Evolutionary conservation across 30 jellyfish, hydroid and myxozoan species (phyloP).

Genomic region (Clytia hemisphaerica): DNA sequence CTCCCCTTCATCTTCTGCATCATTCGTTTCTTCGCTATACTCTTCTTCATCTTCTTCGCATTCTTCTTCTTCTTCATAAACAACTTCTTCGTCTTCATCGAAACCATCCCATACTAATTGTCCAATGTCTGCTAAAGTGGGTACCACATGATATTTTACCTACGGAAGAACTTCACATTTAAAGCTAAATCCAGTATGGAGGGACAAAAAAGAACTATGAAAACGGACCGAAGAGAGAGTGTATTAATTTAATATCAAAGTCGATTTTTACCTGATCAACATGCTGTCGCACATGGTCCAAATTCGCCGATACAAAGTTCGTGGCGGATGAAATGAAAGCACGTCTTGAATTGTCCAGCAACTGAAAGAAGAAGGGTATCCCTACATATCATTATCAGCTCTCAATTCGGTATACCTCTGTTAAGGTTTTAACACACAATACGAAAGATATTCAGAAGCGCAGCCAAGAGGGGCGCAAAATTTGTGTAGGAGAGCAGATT

Average conservation of each 20-base stretch:
- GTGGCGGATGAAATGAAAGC: constrained; percentile 17
- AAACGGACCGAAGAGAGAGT: too few species aligned
- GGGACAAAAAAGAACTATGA: too few species aligned
- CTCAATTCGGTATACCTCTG: not conserved
- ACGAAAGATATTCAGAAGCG: too few species aligned
- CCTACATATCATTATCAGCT: not conserved
- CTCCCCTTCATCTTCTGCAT: too few species aligned
- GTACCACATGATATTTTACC: constrained; percentile 37
- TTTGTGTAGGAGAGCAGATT: too few species aligned
- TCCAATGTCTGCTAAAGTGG: constrained; percentile 77
- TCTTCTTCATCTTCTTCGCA: constrained; percentile 5
- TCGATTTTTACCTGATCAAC: constrained; percentile 37
- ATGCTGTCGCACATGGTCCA: constrained; percentile 41
- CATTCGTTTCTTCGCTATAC: too few species aligned
- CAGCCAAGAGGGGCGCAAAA: too few species aligned
- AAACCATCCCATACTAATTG: constrained; percentile 57
- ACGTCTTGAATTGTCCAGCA: constrained; percentile 13
- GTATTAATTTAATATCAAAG: too few species aligned
- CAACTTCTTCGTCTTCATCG: constrained; percentile 27
- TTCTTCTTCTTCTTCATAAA: constrained; percentile 4
- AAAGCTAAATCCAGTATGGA: too few species aligned
- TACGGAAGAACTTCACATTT: too few species aligned
- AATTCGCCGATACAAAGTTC: constrained; percentile 10
- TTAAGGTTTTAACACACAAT: too few species aligned
- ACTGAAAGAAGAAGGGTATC: not conserved